Evolutionary conservation across 2,888 invertebrate genomes (phyloP).

Genomic region (Embidobia sp.): DNA sequence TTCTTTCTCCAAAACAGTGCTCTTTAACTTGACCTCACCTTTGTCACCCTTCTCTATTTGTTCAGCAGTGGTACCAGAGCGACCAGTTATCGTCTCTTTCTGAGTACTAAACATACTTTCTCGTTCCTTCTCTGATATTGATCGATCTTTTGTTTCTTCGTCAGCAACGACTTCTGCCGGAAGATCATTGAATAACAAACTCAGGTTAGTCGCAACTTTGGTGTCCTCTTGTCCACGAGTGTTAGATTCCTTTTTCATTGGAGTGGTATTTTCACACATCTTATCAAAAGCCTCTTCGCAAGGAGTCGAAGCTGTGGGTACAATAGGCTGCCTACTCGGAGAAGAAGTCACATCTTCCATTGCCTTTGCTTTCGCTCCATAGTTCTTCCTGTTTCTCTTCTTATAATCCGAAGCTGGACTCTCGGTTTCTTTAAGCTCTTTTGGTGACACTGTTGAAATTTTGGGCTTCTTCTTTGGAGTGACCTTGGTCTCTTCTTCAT

Average conservation of each 20-base stretch:
- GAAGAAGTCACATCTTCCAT: conserved; percentile 68
- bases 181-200: conserved; percentile 80
- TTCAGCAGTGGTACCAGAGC: conserved; percentile 56
- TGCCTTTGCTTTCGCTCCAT: conserved; percentile 67
- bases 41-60: conserved; percentile 66
- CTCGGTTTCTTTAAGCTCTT: conserved; percentile 60
- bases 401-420: conserved; percentile 61
- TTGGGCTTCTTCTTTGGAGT: conserved; percentile 80
- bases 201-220: conserved; percentile 65
- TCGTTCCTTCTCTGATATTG: neutral
- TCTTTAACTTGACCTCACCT: conserved; percentile 24
- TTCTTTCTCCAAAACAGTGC: neutral
- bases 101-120: neutral
- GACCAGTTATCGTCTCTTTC: too few species aligned
- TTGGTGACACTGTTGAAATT: conserved; percentile 55
- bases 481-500: conserved; percentile 75
- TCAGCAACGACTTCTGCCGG: neutral
- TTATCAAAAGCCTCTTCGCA: conserved; percentile 83
- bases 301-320: conserved; percentile 26
- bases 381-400: conserved; percentile 73
- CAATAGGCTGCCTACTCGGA: conserved; percentile 63
- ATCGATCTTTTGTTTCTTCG: neutral
- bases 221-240: conserved; percentile 53
- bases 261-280: conserved; percentile 79
- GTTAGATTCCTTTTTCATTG: conserved; percentile 69